Percentiles rank a stretch among this genome's conserved stretches.
Conservation (phyloP, 2,888 invertebrate species). For the Tanypteryx hageni region DNA sequence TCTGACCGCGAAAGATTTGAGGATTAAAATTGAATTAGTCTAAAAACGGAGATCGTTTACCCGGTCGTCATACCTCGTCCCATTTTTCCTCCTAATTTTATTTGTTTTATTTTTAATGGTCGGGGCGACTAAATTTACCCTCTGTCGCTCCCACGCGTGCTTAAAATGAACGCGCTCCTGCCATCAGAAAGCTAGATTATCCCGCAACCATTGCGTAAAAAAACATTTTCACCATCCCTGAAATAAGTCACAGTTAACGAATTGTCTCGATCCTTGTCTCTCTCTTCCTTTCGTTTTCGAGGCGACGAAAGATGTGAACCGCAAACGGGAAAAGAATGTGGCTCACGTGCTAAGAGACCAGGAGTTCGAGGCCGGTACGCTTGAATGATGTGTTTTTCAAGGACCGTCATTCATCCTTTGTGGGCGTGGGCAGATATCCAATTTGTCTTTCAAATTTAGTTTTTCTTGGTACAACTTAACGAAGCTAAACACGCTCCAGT, state of each 20-base stretch:
- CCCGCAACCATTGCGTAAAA: too few relatives aligned
- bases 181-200: too few relatives aligned
- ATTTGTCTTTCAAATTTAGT: not conserved
- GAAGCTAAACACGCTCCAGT: not conserved
- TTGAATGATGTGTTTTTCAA: not conserved
- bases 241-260: too few relatives aligned
- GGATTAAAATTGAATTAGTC: conserved; percentile 18
- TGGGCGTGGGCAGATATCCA: not conserved
- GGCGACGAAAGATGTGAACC: not conserved
- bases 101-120: too few relatives aligned
- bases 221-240: too few relatives aligned
- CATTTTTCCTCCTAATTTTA: too few relatives aligned
- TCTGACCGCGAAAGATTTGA: not conserved
- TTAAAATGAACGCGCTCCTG: too few relatives aligned
- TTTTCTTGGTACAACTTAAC: too few relatives aligned
- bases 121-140: too few relatives aligned
- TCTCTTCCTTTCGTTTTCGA: not conserved
- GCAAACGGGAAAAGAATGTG: not conserved
- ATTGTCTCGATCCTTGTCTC: too few relatives aligned
- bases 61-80: too few relatives aligned
- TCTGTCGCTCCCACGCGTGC: too few relatives aligned
- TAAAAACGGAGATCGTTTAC: not conserved
- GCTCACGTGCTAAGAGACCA: not conserved
- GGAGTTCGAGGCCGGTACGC: not conserved
- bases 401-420: not conserved